Conservation (phyloP, 1,140 invertebrate genomes). For the Neodiprion lecontei region DNA sequence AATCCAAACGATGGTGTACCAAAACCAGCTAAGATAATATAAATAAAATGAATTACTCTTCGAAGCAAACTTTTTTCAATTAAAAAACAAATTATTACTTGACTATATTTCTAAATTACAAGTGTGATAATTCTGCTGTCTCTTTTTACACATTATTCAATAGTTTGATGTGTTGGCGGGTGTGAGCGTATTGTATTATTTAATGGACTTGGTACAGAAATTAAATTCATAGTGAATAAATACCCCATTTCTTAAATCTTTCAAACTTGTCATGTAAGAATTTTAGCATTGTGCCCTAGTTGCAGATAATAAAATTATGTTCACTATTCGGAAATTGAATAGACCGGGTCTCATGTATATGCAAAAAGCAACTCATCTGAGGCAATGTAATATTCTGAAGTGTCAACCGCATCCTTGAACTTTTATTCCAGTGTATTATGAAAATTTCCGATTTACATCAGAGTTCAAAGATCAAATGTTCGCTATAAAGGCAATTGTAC, state of each 20-base stretch:
- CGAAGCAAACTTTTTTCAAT: no score
- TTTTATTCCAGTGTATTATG: background rate
- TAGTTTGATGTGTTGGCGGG: background rate
- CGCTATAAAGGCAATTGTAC: background rate
- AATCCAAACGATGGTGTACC: slow-evolving; percentile 51
- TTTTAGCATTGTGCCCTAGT: background rate
- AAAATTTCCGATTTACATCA: background rate
- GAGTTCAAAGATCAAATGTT: background rate
- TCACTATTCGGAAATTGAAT: background rate
- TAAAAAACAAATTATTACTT: background rate
- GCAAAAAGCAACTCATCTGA: background rate
- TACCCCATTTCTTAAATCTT: background rate
- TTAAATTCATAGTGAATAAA: no score
- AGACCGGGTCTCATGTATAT: background rate
- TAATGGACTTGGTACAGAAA: no score
- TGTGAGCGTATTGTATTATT: no score
- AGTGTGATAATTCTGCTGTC: background rate
- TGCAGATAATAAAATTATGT: background rate
- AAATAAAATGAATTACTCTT: slow-evolving; percentile 5
- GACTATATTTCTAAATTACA: slow-evolving; percentile 7
- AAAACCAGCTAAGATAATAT: slow-evolving; percentile 39
- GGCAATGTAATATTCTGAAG: background rate
- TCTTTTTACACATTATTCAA: slow-evolving; percentile 1
- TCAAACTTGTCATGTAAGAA: background rate
- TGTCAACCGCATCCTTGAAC: background rate